Evolutionary conservation across 2,888 invertebrate genomes (phyloP), one percentile per base, ranked within the genome.

Genomic region (Lochmaea crataegi): DNA sequence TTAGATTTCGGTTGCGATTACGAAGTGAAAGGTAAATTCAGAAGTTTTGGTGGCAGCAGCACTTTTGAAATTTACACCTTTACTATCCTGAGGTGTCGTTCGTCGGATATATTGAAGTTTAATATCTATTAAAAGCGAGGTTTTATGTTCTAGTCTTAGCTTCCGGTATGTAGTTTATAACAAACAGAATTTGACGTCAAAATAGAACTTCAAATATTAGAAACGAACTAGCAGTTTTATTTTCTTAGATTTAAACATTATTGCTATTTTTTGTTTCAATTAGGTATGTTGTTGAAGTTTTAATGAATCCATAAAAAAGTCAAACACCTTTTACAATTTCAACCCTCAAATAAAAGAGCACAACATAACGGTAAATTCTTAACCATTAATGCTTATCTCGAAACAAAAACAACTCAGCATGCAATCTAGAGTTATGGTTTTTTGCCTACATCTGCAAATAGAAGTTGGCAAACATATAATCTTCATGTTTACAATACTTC

Each of bases 401-500:
- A 53, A 53, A 53, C 18, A 9, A 16, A 53, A 53, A 53, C 18
- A 53, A 53, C 53, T 18, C 53, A 10, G 53, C 18, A 18, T 53
- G 16, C 53, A 18, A 53, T 53, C 53, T 60, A 7, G n/a, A 38
- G 26, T 60, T 32, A 60, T 60, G 0, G n/a, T 63, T 41, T 63
- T 53, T 63, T 63, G 61, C 42, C 12, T 42, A 63, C 16, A 41
- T 38, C 18, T n/a, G 42, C 61, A 26, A 69, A 70, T 69, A 60
- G 56, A 64, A 64, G 16, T 61, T 57, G 42, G 42, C 12, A 57
- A 57, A 45, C 64, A 65, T 70, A 41, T 64, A 65, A 64, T 70
- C 65, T 64, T 45, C 64, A 42, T 70, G 70, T 70, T 70, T 64
- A 70, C 53, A 70, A 68, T 60, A 68, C 48, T 68, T 67, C n/a